A percentile compares a stretch with the other conserved stretches of the same genome.
Evolutionary conservation across 1,140 invertebrate genomes (phyloP).

Genomic region (Physella acuta): DNA sequence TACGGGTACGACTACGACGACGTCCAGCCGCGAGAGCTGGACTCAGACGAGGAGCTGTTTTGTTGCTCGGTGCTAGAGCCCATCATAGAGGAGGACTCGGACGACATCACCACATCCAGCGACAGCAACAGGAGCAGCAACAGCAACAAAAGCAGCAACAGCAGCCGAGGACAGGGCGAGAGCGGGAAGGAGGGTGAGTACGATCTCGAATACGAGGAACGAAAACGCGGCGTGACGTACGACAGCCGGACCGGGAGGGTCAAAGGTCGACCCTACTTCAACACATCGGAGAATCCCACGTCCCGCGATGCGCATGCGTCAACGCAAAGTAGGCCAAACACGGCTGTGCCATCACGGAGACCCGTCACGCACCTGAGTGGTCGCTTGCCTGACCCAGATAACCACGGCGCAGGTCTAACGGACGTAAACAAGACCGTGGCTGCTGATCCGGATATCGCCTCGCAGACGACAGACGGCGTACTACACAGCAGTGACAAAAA

Average conservation of each 20-base stretch:
- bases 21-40: slow-evolving; percentile 27
- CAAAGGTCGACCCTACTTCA: no score
- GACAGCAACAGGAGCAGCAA: slow-evolving; percentile 6
- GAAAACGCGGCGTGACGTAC: neutral
- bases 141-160: neutral
- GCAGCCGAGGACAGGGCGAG: neutral
- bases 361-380: neutral
- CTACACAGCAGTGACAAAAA: neutral
- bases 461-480: neutral
- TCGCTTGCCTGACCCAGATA: slow-evolving; percentile 3
- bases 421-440: slow-evolving; percentile 3
- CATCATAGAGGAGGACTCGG: slow-evolving; percentile 51
- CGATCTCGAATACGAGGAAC: slow-evolving; percentile 17
- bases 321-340: neutral
- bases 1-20: slow-evolving; percentile 28
- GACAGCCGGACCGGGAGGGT: no score
- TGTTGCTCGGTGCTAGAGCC: slow-evolving; percentile 42
- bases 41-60: slow-evolving; percentile 39
- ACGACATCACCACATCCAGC: slow-evolving; percentile 34
- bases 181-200: neutral
- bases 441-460: slow-evolving; percentile 10
- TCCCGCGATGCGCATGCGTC: neutral
- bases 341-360: neutral
- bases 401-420: neutral
- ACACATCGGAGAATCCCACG: no score